These are phyloP conservation scores for Nymphalis c-album DNA, from an alignment of 2,888 invertebrate genomes.

Conservation along the genomic window DNA sequence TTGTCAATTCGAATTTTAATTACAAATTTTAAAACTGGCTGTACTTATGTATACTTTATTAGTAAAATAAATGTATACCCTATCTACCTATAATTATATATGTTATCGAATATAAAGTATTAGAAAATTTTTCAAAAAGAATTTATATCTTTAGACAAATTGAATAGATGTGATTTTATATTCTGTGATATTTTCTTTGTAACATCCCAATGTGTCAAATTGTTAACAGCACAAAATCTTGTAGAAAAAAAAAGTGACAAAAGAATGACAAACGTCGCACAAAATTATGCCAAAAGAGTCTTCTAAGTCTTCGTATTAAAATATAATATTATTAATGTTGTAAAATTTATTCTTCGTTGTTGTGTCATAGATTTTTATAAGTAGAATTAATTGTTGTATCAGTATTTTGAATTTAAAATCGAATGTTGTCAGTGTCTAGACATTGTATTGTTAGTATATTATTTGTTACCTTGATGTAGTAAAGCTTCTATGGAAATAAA, in stretches of 20 bases:
- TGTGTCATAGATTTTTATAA: neutral
- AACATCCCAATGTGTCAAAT: conserved; percentile 20
- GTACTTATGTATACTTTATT: neutral
- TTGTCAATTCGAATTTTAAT: neutral
- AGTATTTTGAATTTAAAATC: neutral
- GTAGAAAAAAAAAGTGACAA: conserved; percentile 1
- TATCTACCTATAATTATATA: neutral
- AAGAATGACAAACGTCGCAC: neutral
- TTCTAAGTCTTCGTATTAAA: neutral
- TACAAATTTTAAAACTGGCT: conserved; percentile 1
- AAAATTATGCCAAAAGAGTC: neutral
- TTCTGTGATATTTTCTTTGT: conserved; percentile 32
- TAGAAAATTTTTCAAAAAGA: conserved; percentile 8
- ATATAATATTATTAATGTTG: neutral
- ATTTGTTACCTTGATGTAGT: conserved; percentile 34
- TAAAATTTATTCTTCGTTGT: neutral
- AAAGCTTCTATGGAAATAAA: conserved; percentile 46
- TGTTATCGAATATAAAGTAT: neutral
- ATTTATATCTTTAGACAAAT: conserved; percentile 9
- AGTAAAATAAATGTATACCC: conserved; percentile 8
- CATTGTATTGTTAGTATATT: conserved; percentile 10
- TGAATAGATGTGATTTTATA: conserved; percentile 24
- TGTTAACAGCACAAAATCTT: conserved; percentile 22
- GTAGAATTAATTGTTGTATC: neutral
- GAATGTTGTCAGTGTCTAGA: neutral